Base-by-base conservation (phyloP, 2,888 invertebrate species). In the Penaeus monodon region DNA sequence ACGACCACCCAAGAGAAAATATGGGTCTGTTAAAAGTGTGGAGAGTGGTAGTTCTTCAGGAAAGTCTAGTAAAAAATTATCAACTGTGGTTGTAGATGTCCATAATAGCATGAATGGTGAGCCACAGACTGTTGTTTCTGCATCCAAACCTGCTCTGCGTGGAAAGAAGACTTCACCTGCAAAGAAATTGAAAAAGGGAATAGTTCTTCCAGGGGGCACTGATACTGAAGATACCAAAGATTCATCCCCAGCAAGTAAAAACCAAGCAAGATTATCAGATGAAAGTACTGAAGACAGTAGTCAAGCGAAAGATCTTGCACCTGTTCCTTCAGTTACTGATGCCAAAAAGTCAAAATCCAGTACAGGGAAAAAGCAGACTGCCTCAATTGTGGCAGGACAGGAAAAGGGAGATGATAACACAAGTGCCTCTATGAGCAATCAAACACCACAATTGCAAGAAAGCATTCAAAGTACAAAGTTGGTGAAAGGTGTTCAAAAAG, bases 51-150 rank as follows among this genome's bases (percentile, higher is more conserved):
- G n/a, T 49, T 44, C 79, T 29, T 14, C 85, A 78, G 81, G 74
- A 8, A 89, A 89, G 65, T 89, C 86, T n/a, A 81, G 86, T 57
- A 88, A 85, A 66, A 89, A 88, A 76, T n/a, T 86, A n/a, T 76
- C 86, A 38, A 89, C 89, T 70, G 86, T 89, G 17, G 86, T 89
- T 66, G 89, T 81, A 49, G 89, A 89, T 80, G 89, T 89, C 73
- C 89, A 89, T 80, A 89, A 89, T 68, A 88, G 86, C 12, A 89
- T 89, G 89, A 89, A 89, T 86, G 89, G 89, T 63, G 89, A 89
- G 76, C 89, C 89, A 24, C 89, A 89, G 80, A 86, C 86, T 73
- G 84, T 88, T 27, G 82, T 89, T 57, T 87, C 89, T 77, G 81
- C 84, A 10, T 83, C 63, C 29, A 81, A 78, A 74, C 86, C 89